Evolutionary conservation across 2,113 vertebrate genomes (phyloP), one percentile per base, ranked within the genome.

Genomic region (Nycticryphes semicollaris): DNA sequence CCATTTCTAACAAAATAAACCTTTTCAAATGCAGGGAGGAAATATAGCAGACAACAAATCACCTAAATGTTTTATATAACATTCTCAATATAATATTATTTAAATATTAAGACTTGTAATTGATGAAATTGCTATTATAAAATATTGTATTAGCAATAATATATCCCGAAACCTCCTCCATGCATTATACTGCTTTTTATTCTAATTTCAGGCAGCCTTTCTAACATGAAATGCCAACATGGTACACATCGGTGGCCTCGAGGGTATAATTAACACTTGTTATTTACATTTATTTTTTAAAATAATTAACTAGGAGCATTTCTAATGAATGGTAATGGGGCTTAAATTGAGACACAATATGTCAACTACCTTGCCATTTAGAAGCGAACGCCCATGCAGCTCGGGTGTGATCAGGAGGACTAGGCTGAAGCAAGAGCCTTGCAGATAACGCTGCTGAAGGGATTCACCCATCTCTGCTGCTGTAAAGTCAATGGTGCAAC

Each of bases 211-310:
- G 92, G 79, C 74, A 89, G 92, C 84, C 77, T 94, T 67, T 77
- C 75, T 62, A 72, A 94, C 35, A 57, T 5, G 54, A 95, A 91
- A 64, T 66, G 64, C 76, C 93, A 95, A 93, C 53, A 89, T 9
- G 68, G 80, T 77, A 94, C 84, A 94, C 53, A 89, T 82, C 67
- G 79, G 77, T 89, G 86, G 70, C 73, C 79, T 95, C 89, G 3
- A 76, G 94, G 89, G 84, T 86, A 92, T 95, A 96, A 97, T 97
- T 97, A 97, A 90, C 72, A 88, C 68, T 95, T 94, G 78, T 94
- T 97, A 96, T 97, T 97, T 98, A 94, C 91, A 95, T 94, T 97
- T 96, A 91, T 87, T 97, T 96, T 93, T 87, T 43, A 67, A 97
- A 96, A 96, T 92, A 96, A 98, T 96, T 95, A 97, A 89, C 86